A percentile compares a stretch with the other conserved stretches of the same genome.
Evolutionary conservation across 2,113 vertebrate genomes (phyloP).

Genomic region (Uria lomvia): DNA sequence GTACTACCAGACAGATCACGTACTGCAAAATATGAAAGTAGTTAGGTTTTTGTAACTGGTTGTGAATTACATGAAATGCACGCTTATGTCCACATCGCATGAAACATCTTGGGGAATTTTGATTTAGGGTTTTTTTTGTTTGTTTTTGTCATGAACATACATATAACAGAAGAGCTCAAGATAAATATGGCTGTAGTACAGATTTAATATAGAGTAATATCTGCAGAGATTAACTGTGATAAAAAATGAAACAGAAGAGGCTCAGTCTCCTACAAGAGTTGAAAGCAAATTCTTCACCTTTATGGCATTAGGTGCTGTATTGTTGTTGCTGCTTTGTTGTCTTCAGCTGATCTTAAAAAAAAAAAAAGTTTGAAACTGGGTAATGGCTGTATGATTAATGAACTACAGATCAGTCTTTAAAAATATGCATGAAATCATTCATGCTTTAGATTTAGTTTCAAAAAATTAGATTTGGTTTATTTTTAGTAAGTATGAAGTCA

Average conservation of each 20-base stretch:
- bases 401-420: not conserved
- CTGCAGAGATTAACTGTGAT: not conserved
- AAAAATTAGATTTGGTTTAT: not conserved
- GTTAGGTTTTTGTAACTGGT: not conserved
- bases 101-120: not conserved
- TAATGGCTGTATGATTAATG: not conserved
- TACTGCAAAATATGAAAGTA: not conserved
- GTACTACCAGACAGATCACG: not conserved
- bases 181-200: not conserved
- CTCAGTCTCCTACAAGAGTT: not conserved
- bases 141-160: not conserved
- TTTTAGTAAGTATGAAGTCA: not conserved
- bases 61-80: not conserved
- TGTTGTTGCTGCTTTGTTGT: not conserved
- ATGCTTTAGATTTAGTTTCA: not conserved
- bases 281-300: slow-evolving; percentile 20
- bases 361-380: not conserved
- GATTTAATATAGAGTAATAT: slow-evolving; percentile 9
- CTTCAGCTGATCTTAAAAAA: not conserved
- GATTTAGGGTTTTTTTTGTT: not conserved
- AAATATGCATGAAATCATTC: not conserved
- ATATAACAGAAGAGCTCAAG: not conserved
- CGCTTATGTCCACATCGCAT: not conserved
- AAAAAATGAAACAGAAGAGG: slow-evolving; percentile 22
- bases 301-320: not conserved